Evolutionary conservation across 1,140 invertebrate genomes (phyloP).

Genomic region (Glossosoma conforme): DNA sequence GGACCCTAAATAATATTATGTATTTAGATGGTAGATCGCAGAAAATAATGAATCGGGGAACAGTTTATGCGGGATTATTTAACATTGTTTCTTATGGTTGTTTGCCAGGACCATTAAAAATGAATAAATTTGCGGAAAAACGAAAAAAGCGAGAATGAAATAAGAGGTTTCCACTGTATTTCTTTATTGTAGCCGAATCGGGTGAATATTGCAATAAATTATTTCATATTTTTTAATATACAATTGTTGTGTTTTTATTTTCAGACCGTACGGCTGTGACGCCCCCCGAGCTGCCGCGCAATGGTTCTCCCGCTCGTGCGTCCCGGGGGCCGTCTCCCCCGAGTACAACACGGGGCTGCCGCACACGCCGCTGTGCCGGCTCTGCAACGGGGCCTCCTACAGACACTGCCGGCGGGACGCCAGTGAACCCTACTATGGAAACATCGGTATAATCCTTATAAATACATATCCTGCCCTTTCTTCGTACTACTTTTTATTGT

Average conservation of each 20-base stretch:
- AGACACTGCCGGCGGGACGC: conserved; percentile 80
- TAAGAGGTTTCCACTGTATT: too few species aligned
- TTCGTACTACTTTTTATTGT: too few species aligned
- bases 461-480: neutral
- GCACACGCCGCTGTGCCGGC: conserved; percentile 89
- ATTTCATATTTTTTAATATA: neutral
- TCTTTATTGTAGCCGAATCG: too few species aligned
- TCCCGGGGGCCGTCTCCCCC: conserved; percentile 80
- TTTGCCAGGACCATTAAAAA: too few species aligned
- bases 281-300: conserved; percentile 82
- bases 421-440: conserved; percentile 83
- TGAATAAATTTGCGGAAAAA: too few species aligned
- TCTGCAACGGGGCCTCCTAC: conserved; percentile 84
- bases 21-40: too few species aligned
- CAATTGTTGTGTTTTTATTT: conserved; percentile 1
- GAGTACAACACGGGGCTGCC: conserved; percentile 75
- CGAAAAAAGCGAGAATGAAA: too few species aligned
- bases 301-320: conserved; percentile 88
- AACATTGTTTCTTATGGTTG: too few species aligned
- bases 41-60: too few species aligned
- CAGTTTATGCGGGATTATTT: too few species aligned
- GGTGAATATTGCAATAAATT: neutral
- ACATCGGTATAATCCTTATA: conserved; percentile 42
- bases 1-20: neutral
- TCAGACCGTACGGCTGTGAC: conserved; percentile 83